Evolutionary conservation across 2,797 vertebrate genomes (phyloP).

Genomic region (Bryconaethiops microstoma): DNA sequence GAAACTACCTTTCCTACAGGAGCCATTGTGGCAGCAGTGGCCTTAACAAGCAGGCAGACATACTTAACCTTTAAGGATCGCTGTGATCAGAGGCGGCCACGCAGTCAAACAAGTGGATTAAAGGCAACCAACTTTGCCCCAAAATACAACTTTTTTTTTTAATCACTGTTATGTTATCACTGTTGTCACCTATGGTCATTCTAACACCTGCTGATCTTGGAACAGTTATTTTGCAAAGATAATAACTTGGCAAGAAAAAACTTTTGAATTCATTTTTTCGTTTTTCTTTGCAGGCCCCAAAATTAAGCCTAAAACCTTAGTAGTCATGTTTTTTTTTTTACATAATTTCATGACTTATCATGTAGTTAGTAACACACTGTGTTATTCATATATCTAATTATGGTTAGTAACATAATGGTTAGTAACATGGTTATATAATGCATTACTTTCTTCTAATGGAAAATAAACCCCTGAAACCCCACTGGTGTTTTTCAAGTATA

Average conservation of each 20-base stretch:
- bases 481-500: too few relatives aligned
- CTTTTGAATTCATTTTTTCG: neutral
- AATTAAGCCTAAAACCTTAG: too few relatives aligned
- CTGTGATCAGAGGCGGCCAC: slow-evolving; percentile 24
- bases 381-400: too few relatives aligned
- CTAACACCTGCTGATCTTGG: neutral
- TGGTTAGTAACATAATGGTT: too few relatives aligned
- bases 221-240: neutral
- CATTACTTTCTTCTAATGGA: too few relatives aligned
- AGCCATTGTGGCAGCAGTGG: neutral
- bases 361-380: too few relatives aligned
- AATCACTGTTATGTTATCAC: neutral
- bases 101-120: slow-evolving; percentile 19
- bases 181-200: neutral
- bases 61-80: slow-evolving; percentile 54
- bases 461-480: too few relatives aligned
- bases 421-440: too few relatives aligned
- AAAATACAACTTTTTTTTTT: slow-evolving; percentile 20
- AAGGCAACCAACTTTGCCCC: neutral
- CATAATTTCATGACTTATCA: too few relatives aligned
- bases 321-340: too few relatives aligned
- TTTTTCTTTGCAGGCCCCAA: neutral
- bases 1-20: slow-evolving; percentile 34
- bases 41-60: slow-evolving; percentile 34
- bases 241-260: neutral